A percentile compares a stretch with the other conserved stretches of the same genome.
These are phyloP conservation scores for Acanthornis magna DNA, from an alignment of 2,797 vertebrate species.

Conservation along the genomic window DNA sequence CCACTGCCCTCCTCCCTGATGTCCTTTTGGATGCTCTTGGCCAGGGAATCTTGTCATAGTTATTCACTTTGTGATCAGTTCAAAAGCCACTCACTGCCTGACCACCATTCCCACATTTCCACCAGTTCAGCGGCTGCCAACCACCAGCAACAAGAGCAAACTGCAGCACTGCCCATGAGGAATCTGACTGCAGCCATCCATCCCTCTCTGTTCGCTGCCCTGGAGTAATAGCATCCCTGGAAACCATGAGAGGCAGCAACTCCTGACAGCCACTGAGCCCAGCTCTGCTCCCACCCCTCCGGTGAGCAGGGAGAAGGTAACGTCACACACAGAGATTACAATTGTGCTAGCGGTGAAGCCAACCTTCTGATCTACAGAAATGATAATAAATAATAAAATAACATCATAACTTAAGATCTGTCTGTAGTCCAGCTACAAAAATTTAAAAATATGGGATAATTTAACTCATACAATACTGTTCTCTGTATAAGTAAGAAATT, in stretches of 20 bases:
- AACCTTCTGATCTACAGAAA: slow-evolving; percentile 84
- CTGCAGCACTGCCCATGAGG: neutral
- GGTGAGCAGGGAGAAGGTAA: slow-evolving; percentile 19
- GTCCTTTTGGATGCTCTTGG: neutral
- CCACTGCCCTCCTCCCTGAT: neutral
- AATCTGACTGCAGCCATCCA: neutral
- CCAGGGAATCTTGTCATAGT: neutral
- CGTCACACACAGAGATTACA: slow-evolving; percentile 54
- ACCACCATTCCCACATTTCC: neutral
- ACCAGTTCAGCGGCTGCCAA: neutral
- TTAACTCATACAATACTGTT: slow-evolving; percentile 84
- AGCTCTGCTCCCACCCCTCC: slow-evolving; percentile 7
- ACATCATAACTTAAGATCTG: slow-evolving; percentile 93
- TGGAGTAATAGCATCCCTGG: neutral
- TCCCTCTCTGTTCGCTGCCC: neutral
- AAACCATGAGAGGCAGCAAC: neutral
- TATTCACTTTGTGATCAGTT: neutral
- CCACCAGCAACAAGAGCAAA: rapidly evolving
- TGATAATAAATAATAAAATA: slow-evolving; percentile 78
- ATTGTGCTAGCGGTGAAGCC: slow-evolving; percentile 77
- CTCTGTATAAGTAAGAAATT: slow-evolving; percentile 79
- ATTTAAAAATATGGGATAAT: slow-evolving; percentile 81
- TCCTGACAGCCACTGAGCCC: neutral
- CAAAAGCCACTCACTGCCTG: neutral
- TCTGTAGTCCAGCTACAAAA: slow-evolving; percentile 98